Percentiles rank a stretch among this genome's conserved stretches.
phyloP scores from a whole-genome alignment of 2,797 vertebrate genomes.

The Hypotaenidia philippensis region DNA sequence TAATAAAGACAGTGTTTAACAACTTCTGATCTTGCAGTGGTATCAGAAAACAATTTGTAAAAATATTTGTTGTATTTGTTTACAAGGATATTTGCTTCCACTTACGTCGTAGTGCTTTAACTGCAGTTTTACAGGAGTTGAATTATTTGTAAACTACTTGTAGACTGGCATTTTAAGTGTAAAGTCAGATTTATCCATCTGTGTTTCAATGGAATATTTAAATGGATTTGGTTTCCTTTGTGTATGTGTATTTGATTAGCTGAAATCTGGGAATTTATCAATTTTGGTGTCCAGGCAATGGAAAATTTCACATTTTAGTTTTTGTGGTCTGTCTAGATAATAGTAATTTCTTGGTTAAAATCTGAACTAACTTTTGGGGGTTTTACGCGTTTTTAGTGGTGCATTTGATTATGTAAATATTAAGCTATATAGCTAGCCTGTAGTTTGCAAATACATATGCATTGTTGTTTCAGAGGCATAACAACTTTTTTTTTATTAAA shows the following conservation, averaged over 20 bases:
- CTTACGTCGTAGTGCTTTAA: neutral
- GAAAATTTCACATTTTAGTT: neutral
- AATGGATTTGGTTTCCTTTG: neutral
- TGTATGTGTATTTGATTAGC: neutral
- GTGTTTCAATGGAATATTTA: neutral
- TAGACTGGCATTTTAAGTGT: neutral
- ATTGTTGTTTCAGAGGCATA: neutral
- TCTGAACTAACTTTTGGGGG: neutral
- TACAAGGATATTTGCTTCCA: neutral
- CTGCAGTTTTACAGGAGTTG: neutral
- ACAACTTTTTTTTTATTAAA: neutral
- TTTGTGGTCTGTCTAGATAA: neutral
- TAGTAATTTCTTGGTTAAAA: neutral
- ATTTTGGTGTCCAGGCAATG: neutral
- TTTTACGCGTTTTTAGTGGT: neutral
- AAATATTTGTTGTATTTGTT: constrained; percentile 26
- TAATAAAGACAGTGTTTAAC: constrained; percentile 40
- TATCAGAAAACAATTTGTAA: neutral
- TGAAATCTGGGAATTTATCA: neutral
- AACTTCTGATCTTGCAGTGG: neutral
- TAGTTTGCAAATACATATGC: neutral
- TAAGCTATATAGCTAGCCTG: neutral
- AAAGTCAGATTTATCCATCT: neutral
- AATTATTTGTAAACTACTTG: neutral
- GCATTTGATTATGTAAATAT: neutral